Base-by-base conservation (phyloP, 2,113 vertebrate species). In the Macheiramphus alcinus region DNA sequence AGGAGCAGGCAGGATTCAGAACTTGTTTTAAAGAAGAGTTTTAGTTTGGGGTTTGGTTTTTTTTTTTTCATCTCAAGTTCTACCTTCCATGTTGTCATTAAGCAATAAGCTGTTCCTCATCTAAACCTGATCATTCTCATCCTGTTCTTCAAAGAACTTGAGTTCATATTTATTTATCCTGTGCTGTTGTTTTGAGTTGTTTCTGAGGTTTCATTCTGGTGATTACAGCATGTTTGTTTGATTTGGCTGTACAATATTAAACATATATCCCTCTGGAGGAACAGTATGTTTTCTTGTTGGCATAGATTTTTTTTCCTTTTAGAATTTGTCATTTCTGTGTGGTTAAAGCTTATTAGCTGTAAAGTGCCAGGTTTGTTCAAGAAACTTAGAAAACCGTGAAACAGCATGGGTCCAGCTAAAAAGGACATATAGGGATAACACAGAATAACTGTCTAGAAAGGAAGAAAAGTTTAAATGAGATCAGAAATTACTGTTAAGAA, bases 101-200 rank as follows among this genome's bases (percentile, higher is more conserved):
- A 94, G 48, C 16, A 85, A 76, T 58, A 90, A 88, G 74, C 67
- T 94, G 47, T 93, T 96, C 66, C 27, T 91, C 38, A 18, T 88
- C 42, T 94, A 88, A 89, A 88, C 43, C 42, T 55, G 16, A 79
- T 88, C 20, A 5, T 95, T 88, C 32, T 80, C 40, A 65, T 86
- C n/a, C 43, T 59, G 14, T 84, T 95, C 82, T 92, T 95, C 86
- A 95, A 17, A 93, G 84, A 94, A 70, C 29, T 93, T 36, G 21
- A 89, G 94, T 95, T 97, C 89, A 90, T 91, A 91, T 96, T 97
- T 97, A 95, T 96, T 97, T 97, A 76, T 80, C 52, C 71, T 90
- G 21, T 92, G 52, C 85, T 82, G 59, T 95, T 96, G 86, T 96
- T 94, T 75, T 87, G 83, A 62, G 76, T 62, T 81, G 89, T 94